Evolutionary conservation across 2,113 vertebrate genomes (phyloP), one percentile per base, ranked within the genome.

Genomic region (Cyphomyrus discorhynchus): DNA sequence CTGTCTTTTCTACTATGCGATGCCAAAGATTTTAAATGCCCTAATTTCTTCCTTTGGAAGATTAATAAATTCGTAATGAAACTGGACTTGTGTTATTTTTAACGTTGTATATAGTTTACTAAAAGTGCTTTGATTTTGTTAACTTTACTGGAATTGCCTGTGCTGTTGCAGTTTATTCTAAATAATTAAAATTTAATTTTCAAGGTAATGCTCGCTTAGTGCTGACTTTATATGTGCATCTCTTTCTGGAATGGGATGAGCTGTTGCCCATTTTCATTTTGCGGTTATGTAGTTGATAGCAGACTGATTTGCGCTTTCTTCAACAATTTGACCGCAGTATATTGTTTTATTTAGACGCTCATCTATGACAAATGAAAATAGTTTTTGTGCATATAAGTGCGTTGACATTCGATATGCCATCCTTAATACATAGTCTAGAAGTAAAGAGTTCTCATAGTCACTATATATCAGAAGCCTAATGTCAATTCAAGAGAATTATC

Each of bases 1-100:
- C 94, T 95, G 92, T 95, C 93, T 93, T 94, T 93, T 94, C 94
- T 96, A 96, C 95, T 95, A 95, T 97, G 95, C 96, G 96, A 97
- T 97, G 96, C 97, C 97, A 98, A 98, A 98, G 97, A 98, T 95
- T 95, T 96, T 94, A 93, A 95, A 96, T 96, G 96, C 97, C 96
- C 95, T 96, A 94, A 92, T 95, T 95, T 96, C 97, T 98, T 97
- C 97, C 95, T 97, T 97, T 94, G 96, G 97, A 98, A 98, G 97
- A 97, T 91, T 95, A 97, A 97, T 97, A 96, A 97, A 97, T 96
- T 95, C 95, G 96, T 86, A 86, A 86, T 50, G 31, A 53, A 49
- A 87, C 82, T 84, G 46, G 46, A 27, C 27, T 87, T 50, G 50
- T 84, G 84, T 24, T 11, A 88, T 74, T 49, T 47, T 52, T 87